phyloP scores from a whole-genome alignment of 92 coral and sea anemone genomes.

The Anthopleura xanthogrammica region DNA sequence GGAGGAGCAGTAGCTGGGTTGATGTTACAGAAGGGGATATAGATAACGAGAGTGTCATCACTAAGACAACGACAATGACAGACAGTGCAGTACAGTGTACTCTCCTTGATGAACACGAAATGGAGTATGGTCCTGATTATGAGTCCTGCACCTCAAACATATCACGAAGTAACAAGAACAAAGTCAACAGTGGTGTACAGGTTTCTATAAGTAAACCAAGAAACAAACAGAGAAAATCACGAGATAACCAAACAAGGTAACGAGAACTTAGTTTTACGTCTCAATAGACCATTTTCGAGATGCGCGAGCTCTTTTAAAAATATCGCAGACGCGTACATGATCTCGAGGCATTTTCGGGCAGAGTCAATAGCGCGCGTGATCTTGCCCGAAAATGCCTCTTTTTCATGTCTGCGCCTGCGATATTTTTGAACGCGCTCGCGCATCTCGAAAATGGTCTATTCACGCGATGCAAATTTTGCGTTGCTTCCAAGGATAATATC shows the following conservation, averaged over 20 bases:
- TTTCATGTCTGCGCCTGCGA: too few species aligned
- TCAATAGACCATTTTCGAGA: too few species aligned
- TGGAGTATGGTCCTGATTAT: not conserved
- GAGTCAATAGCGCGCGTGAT: too few species aligned
- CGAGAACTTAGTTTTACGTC: not conserved
- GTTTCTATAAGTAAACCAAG: slow-evolving; percentile 29
- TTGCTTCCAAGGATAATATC: too few species aligned
- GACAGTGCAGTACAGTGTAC: slow-evolving; percentile 43
- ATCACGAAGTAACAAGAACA: not conserved
- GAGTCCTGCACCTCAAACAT: not conserved
- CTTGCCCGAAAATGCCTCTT: too few species aligned
- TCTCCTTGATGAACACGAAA: slow-evolving; percentile 9
- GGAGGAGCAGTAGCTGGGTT: not conserved
- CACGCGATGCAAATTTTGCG: too few species aligned
- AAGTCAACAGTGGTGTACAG: slow-evolving; percentile 47
- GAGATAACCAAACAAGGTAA: slow-evolving; percentile 11
- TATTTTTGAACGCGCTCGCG: too few species aligned
- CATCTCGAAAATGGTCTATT: too few species aligned
- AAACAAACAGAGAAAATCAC: not conserved
- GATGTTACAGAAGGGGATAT: not conserved
- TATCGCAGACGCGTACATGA: too few species aligned
- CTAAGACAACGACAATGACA: not conserved
- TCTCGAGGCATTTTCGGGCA: too few species aligned
- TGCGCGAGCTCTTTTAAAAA: too few species aligned
- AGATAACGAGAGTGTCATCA: slow-evolving; percentile 4